Base-by-base conservation (phyloP, 2,797 vertebrate genomes). In the Clarias platycephalus region DNA sequence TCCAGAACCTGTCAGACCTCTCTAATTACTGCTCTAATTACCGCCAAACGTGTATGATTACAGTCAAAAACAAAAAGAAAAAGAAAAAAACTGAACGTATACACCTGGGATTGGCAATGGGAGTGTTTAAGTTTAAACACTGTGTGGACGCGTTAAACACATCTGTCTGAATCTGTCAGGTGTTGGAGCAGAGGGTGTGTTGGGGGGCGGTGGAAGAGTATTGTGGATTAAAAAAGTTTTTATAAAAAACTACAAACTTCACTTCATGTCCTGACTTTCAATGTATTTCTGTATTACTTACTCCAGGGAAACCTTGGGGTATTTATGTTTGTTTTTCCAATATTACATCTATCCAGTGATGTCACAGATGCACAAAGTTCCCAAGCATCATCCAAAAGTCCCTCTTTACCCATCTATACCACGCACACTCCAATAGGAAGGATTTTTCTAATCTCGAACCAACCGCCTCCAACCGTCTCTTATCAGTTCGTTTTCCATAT, bases 31-130 rank as follows among this genome's bases (percentile, higher is more conserved):
- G 57, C 72, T 49, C 68, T 84, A 88, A 88, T 90, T 82, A 67
- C 64, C 80, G 76, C 85, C 53, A 57, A 82, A 81, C 74, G 85
- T 85, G 85, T 87, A 83, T 86, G 82, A 89, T 89, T 89, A 89
- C 85, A 82, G 64, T 87, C 85, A 9, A 66, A 70, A 77, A 12
- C 10, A 49, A 49, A 49, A 49, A 44, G 9, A 44, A 44, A 49
- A 49, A 44, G 8, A 44, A 49, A 49, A 49, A 12, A 10, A 44
- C 9, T 44, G 67, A 83, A 82, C 63, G 44, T 49, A 49, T 12
- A 49, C 44, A 0, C 44, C 44, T 49, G 44, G 44, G 44, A 85
- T 83, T 77, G 40, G 76, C 83, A 87, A 83, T 26, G 28, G 72
- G 28, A 67, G n/a, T 55, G 58, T 85, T 79, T 75, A 60, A 82